These are phyloP conservation scores for Mongoloraphidia duomilia DNA, from an alignment of 2,888 invertebrate genomes.

Conservation along the genomic window DNA sequence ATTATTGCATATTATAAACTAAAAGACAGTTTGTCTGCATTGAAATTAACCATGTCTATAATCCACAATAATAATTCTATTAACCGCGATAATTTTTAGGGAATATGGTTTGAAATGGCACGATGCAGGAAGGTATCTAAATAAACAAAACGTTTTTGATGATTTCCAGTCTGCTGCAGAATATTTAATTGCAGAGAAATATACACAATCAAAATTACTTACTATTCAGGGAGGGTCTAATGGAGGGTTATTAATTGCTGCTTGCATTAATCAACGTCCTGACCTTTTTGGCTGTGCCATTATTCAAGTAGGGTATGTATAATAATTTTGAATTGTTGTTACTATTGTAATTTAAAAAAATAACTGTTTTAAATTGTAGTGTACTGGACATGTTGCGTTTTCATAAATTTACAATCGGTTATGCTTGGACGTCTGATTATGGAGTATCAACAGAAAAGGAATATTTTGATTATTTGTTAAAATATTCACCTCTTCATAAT, in stretches of 20 bases:
- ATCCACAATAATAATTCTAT: background rate
- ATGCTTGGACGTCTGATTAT: slow-evolving; percentile 92
- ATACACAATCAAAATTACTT: slow-evolving; percentile 59
- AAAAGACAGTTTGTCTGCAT: background rate
- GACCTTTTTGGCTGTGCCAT: slow-evolving; percentile 87
- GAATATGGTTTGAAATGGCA: slow-evolving; percentile 99
- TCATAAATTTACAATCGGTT: slow-evolving; percentile 96
- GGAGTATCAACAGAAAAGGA: slow-evolving; percentile 77
- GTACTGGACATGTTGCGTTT: slow-evolving; percentile 95
- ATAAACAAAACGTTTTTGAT: slow-evolving; percentile 95
- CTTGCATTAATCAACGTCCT: slow-evolving; percentile 88
- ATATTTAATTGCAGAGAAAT: slow-evolving; percentile 67
- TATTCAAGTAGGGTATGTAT: slow-evolving; percentile 79
- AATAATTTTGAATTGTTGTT: background rate
- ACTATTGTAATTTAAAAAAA: background rate
- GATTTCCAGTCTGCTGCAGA: slow-evolving; percentile 91
- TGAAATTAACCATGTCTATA: background rate
- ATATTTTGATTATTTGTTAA: slow-evolving; percentile 71
- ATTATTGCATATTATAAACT: slow-evolving; percentile 20
- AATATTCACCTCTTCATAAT: slow-evolving; percentile 92
- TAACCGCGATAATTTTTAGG: slow-evolving; percentile 31
- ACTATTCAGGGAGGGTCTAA: slow-evolving; percentile 93
- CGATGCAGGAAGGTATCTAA: slow-evolving; percentile 73
- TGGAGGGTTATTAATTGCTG: slow-evolving; percentile 91
- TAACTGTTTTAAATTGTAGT: slow-evolving; percentile 33